Percentiles rank a stretch among this genome's conserved stretches.
Evolutionary conservation across 2,888 invertebrate species (phyloP).

Genomic region (Taphrorychus bicolor): DNA sequence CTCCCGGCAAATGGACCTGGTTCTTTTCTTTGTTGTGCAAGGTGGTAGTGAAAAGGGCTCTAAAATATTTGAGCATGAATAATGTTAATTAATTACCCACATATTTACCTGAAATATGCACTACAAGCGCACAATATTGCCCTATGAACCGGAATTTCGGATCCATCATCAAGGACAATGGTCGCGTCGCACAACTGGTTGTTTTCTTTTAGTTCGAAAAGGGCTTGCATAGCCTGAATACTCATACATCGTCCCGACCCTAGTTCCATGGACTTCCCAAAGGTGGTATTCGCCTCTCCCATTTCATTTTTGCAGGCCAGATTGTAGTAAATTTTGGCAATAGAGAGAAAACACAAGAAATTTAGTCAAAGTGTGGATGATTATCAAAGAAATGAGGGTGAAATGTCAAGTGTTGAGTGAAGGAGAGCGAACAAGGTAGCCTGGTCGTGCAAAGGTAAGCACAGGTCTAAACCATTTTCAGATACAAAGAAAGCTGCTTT

Average conservation of each 20-base stretch:
- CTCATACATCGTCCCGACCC: slow-evolving; percentile 75
- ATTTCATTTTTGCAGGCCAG: slow-evolving; percentile 53
- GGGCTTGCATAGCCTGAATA: slow-evolving; percentile 82
- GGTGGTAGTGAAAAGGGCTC: slow-evolving; percentile 84
- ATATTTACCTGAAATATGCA: slow-evolving; percentile 81
- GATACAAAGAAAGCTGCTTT: neutral
- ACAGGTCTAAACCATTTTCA: neutral
- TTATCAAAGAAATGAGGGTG: slow-evolving; percentile 30
- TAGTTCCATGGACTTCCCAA: slow-evolving; percentile 53
- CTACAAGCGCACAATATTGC: slow-evolving; percentile 88
- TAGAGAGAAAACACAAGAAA: slow-evolving; percentile 38
- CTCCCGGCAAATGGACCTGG: slow-evolving; percentile 77
- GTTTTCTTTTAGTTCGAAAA: slow-evolving; percentile 82
- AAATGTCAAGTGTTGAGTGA: slow-evolving; percentile 38
- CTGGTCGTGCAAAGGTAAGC: slow-evolving; percentile 9
- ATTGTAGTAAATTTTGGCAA: slow-evolving; percentile 39
- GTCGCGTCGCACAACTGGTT: slow-evolving; percentile 89
- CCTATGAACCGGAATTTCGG: slow-evolving; percentile 83
- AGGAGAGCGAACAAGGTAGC: slow-evolving; percentile 7
- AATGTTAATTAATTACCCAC: neutral
- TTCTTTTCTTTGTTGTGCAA: slow-evolving; percentile 72
- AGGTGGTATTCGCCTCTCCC: slow-evolving; percentile 51
- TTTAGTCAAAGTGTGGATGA: slow-evolving; percentile 35
- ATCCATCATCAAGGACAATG: slow-evolving; percentile 81
- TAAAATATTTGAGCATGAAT: slow-evolving; percentile 52